Percentiles rank a stretch among this genome's conserved stretches.
phyloP scores from a whole-genome alignment of 2,888 invertebrate genomes.

The Cerceris ruficornis region DNA sequence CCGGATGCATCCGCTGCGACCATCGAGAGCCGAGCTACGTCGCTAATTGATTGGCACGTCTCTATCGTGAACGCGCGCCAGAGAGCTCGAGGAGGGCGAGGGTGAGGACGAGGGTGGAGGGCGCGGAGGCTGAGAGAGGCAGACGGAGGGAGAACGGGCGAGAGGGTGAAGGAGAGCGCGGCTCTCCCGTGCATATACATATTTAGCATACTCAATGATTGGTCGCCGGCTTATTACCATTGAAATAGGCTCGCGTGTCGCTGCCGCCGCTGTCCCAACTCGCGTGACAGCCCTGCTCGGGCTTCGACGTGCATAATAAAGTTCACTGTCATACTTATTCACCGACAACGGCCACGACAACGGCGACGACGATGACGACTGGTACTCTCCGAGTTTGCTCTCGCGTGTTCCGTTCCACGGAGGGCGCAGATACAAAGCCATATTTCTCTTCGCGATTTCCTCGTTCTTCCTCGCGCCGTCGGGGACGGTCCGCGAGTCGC shows the following conservation, averaged over 20 bases:
- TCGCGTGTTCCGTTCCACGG: not conserved
- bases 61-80: constrained; percentile 38
- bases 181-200: constrained; percentile 70
- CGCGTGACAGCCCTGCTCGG: constrained; percentile 64
- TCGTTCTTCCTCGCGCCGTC: constrained; percentile 21
- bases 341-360: constrained; percentile 41
- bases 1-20: constrained; percentile 47
- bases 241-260: constrained; percentile 73
- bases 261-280: constrained; percentile 53
- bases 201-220: constrained; percentile 76
- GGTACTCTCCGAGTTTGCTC: not conserved
- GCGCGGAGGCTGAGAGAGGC: constrained; percentile 4
- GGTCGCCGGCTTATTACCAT: constrained; percentile 76
- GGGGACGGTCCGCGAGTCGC: constrained; percentile 20
- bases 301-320: constrained; percentile 73
- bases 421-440: not conserved
- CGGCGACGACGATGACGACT: constrained; percentile 1
- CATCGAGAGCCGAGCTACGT: constrained; percentile 56
- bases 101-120: not conserved
- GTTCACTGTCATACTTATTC: constrained; percentile 73
- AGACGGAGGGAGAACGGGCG: constrained; percentile 23
- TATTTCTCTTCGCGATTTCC: constrained; percentile 34
- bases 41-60: constrained; percentile 76
- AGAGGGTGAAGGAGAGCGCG: not conserved
- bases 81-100: constrained; percentile 13